Percentiles rank a stretch among this genome's conserved stretches.
Evolutionary conservation across 2,888 invertebrate genomes (phyloP).

Genomic region (Eristalinus sepulchralis): DNA sequence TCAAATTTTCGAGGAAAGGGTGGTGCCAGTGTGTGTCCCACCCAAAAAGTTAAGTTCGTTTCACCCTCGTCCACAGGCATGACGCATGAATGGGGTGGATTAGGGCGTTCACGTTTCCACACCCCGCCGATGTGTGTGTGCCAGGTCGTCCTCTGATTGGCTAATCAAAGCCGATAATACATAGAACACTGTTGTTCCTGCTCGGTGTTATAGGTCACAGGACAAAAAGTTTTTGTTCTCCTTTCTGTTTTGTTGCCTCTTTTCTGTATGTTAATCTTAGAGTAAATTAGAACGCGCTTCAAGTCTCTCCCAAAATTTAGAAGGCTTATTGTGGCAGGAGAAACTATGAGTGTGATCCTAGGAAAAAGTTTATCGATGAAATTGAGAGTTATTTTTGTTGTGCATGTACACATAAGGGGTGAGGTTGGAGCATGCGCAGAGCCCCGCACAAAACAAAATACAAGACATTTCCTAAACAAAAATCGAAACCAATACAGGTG

Average conservation of each 20-base stretch:
- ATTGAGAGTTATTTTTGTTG: conserved; percentile 68
- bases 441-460: neutral
- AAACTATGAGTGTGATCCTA: conserved; percentile 53
- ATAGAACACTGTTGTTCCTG: conserved; percentile 54
- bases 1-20: conserved; percentile 58
- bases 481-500: conserved; percentile 40
- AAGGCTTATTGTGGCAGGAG: conserved; percentile 45
- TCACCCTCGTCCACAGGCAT: conserved; percentile 15
- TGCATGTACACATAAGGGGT: conserved; percentile 38
- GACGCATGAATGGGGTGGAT: conserved; percentile 70
- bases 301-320: conserved; percentile 58
- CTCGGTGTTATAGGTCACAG: conserved; percentile 70
- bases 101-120: conserved; percentile 43
- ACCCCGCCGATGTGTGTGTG: conserved; percentile 35
- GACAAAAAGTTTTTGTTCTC: conserved; percentile 59
- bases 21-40: conserved; percentile 53
- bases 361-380: conserved; percentile 68
- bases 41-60: conserved; percentile 36
- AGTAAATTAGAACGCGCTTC: conserved; percentile 68
- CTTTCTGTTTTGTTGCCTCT: neutral
- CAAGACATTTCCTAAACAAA: conserved; percentile 3
- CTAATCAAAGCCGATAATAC: conserved; percentile 48
- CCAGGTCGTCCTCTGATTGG: conserved; percentile 51
- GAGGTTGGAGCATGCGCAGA: conserved; percentile 55
- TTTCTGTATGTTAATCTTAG: conserved; percentile 60